Base-by-base conservation (phyloP, 2,888 invertebrate species). In the Spilarctia lutea region DNA sequence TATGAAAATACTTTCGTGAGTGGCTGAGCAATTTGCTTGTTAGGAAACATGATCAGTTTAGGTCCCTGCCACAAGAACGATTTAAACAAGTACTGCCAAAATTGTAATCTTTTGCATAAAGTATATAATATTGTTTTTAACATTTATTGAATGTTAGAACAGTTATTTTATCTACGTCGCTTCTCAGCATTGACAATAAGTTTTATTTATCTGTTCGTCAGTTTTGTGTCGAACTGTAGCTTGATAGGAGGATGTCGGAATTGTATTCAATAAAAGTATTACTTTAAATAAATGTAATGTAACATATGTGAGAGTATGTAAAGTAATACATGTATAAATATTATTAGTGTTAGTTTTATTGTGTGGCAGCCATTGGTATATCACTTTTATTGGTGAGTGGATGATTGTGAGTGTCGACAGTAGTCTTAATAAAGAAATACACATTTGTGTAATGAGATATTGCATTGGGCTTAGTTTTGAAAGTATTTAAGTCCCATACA, bases 221-320 rank as follows among this genome's bases (percentile, higher is more conserved):
- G 77, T 75, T 68, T 74, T 68, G 60, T 78, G 75, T 75, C 74
- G 76, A 74, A 75, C 71, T 68, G 52, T 76, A 80, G 81, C 78
- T 75, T 79, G 77, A 72, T 74, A 69, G 67, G 74, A 75, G 56
- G 71, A 71, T 77, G 79, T 80, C 78, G 85, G 86, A 85, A 87
- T 88, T 87, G 93, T 94, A 94, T 94, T 94, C 89, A 91, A 91
- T 89, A 84, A 91, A 93, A 94, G 94, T 94, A 94, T 94, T 94
- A 94, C 85, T 91, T 92, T 92, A 83, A 60, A 83, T 80, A 80
- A 83, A 85, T 81, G 80, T 87, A 84, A 81, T 88, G 85, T 89
- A 88, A 82, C 75, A 87, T 87, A 83, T 82, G 81, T 85, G 85
- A 78, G 78, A 77, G 83, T 83, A 79, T 90, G 88, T 91, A 90